phyloP scores from a whole-genome alignment of 2,888 invertebrate genomes.

The Troides helena region DNA sequence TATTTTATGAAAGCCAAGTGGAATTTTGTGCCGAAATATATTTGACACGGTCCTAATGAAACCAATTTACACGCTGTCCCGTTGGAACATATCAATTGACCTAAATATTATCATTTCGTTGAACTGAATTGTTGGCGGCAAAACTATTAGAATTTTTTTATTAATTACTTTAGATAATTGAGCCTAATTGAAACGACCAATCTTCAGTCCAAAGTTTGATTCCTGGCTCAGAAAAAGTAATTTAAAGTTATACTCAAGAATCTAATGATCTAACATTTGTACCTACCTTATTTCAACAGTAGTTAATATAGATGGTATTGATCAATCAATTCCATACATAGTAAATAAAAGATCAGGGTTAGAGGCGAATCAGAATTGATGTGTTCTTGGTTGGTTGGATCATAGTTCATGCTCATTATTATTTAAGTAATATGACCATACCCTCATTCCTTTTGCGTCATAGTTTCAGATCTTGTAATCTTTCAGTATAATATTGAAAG shows the following conservation, averaged over 20 bases:
- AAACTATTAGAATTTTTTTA: no score
- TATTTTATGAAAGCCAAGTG: slow-evolving; percentile 1
- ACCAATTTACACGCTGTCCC: slow-evolving; percentile 24
- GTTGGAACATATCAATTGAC: slow-evolving; percentile 25
- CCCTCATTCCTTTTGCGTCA: not conserved
- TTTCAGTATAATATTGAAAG: not conserved
- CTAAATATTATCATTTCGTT: slow-evolving; percentile 18
- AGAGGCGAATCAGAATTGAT: slow-evolving; percentile 14
- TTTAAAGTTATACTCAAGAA: no score
- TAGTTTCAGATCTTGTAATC: not conserved
- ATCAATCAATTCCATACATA: slow-evolving; percentile 15
- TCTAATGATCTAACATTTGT: no score
- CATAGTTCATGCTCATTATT: slow-evolving; percentile 1
- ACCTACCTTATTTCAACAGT: no score
- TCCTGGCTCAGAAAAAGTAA: no score
- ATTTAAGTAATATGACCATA: slow-evolving; percentile 7
- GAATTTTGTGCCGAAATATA: slow-evolving; percentile 18
- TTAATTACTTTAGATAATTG: no score
- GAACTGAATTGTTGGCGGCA: not conserved
- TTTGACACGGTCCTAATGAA: slow-evolving; percentile 17
- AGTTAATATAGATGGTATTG: not conserved
- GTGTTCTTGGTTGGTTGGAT: slow-evolving; percentile 1
- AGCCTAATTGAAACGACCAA: no score
- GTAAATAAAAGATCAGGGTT: slow-evolving; percentile 19
- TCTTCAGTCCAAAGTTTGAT: no score